A percentile compares a stretch with the other conserved stretches of the same genome.
Conservation (phyloP, 2,888 invertebrate genomes). For the Acronicta leporina region DNA sequence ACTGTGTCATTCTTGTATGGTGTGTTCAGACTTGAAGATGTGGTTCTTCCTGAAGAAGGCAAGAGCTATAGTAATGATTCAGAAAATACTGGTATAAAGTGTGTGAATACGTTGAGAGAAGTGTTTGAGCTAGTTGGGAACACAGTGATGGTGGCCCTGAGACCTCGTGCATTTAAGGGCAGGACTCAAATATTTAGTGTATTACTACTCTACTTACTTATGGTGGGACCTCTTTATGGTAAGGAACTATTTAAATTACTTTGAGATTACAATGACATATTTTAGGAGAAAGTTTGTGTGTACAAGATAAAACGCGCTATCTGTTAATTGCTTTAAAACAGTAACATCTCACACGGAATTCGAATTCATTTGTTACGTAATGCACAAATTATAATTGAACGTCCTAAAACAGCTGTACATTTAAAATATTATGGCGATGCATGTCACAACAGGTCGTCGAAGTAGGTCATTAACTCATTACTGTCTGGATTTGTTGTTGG, state of each 20-base stretch:
- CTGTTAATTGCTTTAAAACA: not conserved
- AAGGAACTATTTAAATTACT: conserved; percentile 57
- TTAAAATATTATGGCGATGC: conserved; percentile 19
- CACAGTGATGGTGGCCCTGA: conserved; percentile 80
- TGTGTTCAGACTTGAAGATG: conserved; percentile 78
- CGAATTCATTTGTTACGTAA: not conserved
- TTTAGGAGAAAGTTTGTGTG: too few species aligned
- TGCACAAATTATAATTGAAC: conserved; percentile 5
- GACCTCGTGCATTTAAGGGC: conserved; percentile 71
- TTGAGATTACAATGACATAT: not conserved
- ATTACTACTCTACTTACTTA: conserved; percentile 78
- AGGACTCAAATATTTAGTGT: conserved; percentile 79
- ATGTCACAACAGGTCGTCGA: conserved; percentile 41
- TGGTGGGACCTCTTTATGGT: conserved; percentile 87
- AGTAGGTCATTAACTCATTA: conserved; percentile 56
- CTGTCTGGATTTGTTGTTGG: conserved; percentile 47
- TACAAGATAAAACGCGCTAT: too few species aligned
- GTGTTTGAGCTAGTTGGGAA: conserved; percentile 77
- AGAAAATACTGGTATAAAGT: conserved; percentile 44
- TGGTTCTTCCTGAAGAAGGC: conserved; percentile 58
- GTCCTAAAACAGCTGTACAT: conserved; percentile 15
- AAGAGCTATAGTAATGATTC: conserved; percentile 20
- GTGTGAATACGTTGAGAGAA: conserved; percentile 63
- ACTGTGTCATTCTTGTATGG: conserved; percentile 77
- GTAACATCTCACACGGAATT: not conserved